These are phyloP conservation scores for Tragelaphus imberbis DNA, from an alignment of 2,113 vertebrate genomes.

Conservation along the genomic window DNA sequence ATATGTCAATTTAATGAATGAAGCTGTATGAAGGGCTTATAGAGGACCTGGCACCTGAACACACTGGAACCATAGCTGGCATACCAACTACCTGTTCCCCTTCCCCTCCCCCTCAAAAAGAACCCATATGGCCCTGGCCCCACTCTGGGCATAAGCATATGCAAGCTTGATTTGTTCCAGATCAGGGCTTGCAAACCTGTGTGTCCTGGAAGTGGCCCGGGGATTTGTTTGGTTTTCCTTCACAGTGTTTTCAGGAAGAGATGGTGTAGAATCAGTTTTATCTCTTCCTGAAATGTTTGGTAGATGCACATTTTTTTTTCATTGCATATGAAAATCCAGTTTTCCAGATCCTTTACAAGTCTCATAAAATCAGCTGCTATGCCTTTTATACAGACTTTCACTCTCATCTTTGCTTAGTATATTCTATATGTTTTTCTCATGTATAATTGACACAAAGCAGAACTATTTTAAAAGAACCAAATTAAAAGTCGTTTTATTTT, in stretches of 20 bases:
- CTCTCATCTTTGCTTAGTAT: neutral
- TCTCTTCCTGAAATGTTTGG: neutral
- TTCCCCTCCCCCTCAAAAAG: neutral
- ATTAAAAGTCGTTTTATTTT: rapidly evolving
- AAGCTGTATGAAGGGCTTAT: neutral
- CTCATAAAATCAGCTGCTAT: neutral
- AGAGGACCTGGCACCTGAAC: neutral
- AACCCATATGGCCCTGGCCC: neutral
- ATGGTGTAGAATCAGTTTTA: neutral
- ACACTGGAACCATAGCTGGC: neutral
- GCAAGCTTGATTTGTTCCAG: neutral
- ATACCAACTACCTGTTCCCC: neutral
- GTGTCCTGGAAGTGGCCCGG: neutral
- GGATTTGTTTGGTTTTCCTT: neutral
- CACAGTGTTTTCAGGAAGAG: neutral
- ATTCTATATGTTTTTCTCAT: neutral
- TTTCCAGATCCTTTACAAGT: neutral
- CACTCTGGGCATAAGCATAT: neutral
- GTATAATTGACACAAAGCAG: neutral
- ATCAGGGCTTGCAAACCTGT: neutral
- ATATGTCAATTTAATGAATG: neutral
- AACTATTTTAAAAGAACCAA: neutral
- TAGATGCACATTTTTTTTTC: neutral
- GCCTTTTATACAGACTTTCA: neutral
- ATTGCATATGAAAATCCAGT: neutral